Base-by-base conservation (phyloP, 2,888 invertebrate species). In the Chydorus sphaericus region DNA sequence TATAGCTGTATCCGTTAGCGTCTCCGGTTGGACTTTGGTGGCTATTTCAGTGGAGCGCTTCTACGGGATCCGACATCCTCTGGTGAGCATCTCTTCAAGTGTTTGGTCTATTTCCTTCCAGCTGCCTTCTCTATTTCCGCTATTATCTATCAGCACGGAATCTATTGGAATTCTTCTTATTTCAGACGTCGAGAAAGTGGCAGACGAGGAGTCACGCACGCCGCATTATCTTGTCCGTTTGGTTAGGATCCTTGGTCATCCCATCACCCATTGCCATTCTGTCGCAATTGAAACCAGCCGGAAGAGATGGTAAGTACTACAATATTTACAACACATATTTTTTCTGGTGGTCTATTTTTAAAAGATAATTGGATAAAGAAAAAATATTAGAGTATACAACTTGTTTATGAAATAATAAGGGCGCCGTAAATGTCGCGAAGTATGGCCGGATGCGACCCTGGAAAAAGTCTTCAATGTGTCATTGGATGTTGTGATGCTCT, bases 41-140 rank as follows among this genome's bases (percentile, higher is more conserved):
- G 48, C 48, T 28, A 48, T 48, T 23, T 48, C 48, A 14, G 48
- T 48, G 48, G 48, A 48, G 14, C 48, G 48, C n/a, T 48, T 48
- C 18, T 48, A 26, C 18, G 48, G 23, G 23, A 48, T 48, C 14
- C 26, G 84, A 65, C 80, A 81, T n/a, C n/a, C n/a, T n/a, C n/a
- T n/a, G n/a, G n/a, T n/a, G n/a, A n/a, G n/a, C n/a, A n/a, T n/a
- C n/a, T n/a, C n/a, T n/a, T n/a, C n/a, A n/a, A n/a, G n/a, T n/a
- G n/a, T n/a, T n/a, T n/a, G n/a, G n/a, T n/a, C n/a, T n/a, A n/a
- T n/a, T n/a, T n/a, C n/a, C n/a, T n/a, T n/a, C n/a, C n/a, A n/a
- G n/a, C n/a, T n/a, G n/a, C n/a, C n/a, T n/a, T n/a, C n/a, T n/a
- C n/a, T n/a, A n/a, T n/a, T n/a, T n/a, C n/a, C n/a, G n/a, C n/a